Percentiles rank a stretch among this genome's conserved stretches.
Conservation (phyloP, 2,113 vertebrate genomes). For the Prionailurus bengalensis region DNA sequence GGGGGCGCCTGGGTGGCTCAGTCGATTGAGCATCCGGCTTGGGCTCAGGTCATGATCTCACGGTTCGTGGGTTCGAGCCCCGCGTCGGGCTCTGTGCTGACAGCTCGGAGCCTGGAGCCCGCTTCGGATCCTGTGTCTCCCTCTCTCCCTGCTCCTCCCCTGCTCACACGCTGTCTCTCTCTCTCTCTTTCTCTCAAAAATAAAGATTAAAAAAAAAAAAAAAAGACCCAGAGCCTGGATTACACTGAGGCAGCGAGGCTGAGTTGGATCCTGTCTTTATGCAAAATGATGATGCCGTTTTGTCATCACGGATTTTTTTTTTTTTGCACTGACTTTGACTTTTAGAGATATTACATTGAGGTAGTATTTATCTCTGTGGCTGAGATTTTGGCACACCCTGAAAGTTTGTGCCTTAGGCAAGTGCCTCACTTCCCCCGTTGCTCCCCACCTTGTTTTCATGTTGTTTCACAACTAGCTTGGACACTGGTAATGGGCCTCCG, state of each 20-base stretch:
- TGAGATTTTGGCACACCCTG: background rate
- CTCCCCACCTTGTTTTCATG: background rate
- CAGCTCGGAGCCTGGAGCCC: too few species aligned
- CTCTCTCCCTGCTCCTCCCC: too few species aligned
- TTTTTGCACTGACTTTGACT: background rate
- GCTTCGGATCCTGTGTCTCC: too few species aligned
- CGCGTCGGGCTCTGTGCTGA: too few species aligned
- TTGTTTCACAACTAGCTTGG: background rate
- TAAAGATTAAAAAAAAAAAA: too few species aligned
- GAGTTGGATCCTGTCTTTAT: background rate
- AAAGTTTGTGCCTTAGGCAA: background rate
- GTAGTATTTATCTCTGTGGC: constrained; percentile 15
- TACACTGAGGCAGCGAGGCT: background rate
- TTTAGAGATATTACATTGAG: background rate
- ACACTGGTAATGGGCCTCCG: background rate
- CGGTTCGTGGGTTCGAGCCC: too few species aligned
- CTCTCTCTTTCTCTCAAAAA: too few species aligned
- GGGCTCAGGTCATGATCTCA: too few species aligned
- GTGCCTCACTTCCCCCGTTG: background rate
- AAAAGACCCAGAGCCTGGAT: background rate
- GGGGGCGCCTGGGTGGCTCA: too few species aligned
- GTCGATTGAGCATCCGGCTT: too few species aligned
- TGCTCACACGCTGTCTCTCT: too few species aligned
- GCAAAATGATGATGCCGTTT: background rate
- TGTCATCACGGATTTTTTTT: background rate